Evolutionary conservation across 2,888 invertebrate species (phyloP), one percentile per base, ranked within the genome.

Genomic region (Opisthograptis luteolata): DNA sequence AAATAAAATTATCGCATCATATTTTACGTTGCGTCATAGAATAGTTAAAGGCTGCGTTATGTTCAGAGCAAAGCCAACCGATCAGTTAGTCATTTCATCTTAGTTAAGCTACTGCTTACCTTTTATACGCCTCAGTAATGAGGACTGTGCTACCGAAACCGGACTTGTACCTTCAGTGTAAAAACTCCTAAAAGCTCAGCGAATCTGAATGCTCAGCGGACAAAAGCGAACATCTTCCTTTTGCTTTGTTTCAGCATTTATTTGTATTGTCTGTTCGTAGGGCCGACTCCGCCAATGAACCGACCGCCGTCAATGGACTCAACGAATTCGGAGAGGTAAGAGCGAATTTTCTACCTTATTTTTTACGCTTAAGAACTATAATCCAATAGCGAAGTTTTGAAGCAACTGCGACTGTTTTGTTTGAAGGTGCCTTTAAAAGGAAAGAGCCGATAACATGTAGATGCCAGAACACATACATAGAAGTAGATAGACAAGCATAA

Each of bases 301-400:
- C 82, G 15, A 83, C 89, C n/a, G 80, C 66, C 37, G 81, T 80
- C 35, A 87, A 90, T 62, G 91, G 92, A 49, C 85, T 92, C 52
- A 88, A 89, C 42, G 86, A 86, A 63, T 92, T 92, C 47, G 92
- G 91, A 73, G 87, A 90, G 89, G 91, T 92, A 79, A 87, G 87
- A 57, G 27, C 66, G 55, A 61, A 58, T 62, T 44, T 56, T 35
- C 3, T 14, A 46, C 44, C 19, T 34, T 52, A 34, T 27, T 12
- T 0, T 8, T 3, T 49, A 39, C 3, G 0, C 0, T 12, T 54
- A 54, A 39, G 19, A 3, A 36, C 7, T 0, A 9, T 31, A 28
- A 32, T 52, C 2, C 35, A 25, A 31, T 28, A n/a, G 55, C 57
- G 44, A 60, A 19, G n/a, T 37, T 28, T 56, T 52, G 35, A 12